A percentile compares a stretch with the other conserved stretches of the same genome.
These are phyloP conservation scores for Muntiacus reevesi DNA, from an alignment of 2,113 vertebrate species.

Conservation along the genomic window DNA sequence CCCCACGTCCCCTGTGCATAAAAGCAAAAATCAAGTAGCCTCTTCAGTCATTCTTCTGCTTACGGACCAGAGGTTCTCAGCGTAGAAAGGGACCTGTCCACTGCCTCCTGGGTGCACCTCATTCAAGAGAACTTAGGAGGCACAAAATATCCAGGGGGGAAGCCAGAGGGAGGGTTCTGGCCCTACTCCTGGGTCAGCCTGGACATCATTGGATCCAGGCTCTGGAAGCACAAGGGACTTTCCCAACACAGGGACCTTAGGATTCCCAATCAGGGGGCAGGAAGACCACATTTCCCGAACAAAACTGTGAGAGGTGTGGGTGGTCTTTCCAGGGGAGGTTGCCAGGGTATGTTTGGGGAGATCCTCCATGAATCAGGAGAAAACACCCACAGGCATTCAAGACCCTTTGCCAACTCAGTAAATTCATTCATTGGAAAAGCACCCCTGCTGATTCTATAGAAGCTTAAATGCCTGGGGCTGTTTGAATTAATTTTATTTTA, in stretches of 20 bases:
- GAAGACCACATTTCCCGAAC: not conserved
- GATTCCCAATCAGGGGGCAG: not conserved
- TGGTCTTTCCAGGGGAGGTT: not conserved
- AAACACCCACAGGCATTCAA: not conserved
- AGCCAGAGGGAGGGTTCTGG: not conserved
- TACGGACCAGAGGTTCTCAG: not conserved
- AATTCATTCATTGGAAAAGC: not conserved
- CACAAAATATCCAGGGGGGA: not conserved
- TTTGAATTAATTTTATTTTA: not conserved
- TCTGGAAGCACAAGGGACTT: not conserved
- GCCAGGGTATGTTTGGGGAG: not conserved
- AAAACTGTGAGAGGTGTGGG: not conserved
- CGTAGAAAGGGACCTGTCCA: accelerated
- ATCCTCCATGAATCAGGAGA: not conserved
- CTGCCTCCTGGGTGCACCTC: not conserved
- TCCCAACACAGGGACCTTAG: not conserved
- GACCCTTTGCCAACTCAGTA: not conserved
- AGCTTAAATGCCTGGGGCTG: not conserved
- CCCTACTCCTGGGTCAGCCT: not conserved
- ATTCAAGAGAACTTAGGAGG: not conserved
- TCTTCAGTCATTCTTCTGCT: not conserved
- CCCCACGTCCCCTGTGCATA: not conserved
- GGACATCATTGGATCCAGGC: not conserved
- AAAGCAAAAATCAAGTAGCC: not conserved
- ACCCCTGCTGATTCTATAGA: not conserved